A percentile compares a stretch with the other conserved stretches of the same genome.
These are phyloP conservation scores for Pangasius sanitwongsei DNA, from an alignment of 2,797 vertebrate species.

Conservation along the genomic window DNA sequence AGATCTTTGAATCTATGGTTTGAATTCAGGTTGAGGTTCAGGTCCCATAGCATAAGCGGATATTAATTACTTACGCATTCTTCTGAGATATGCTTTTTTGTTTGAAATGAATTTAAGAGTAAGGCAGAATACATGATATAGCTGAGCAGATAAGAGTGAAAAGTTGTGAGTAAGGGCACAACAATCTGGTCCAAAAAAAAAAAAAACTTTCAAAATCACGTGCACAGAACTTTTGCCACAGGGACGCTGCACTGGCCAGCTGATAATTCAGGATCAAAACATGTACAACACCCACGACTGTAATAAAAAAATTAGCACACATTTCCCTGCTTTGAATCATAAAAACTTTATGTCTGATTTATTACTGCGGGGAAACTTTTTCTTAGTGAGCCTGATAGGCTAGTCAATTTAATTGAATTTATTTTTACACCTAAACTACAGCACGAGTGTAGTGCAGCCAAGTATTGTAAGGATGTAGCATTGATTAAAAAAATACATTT, in stretches of 20 bases:
- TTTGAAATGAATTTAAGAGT: neutral
- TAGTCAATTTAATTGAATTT: neutral
- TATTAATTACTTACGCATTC: neutral
- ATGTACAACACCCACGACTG: neutral
- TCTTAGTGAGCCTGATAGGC: neutral
- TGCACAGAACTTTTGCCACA: neutral
- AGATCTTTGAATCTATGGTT: neutral
- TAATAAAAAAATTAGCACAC: neutral
- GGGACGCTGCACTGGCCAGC: neutral
- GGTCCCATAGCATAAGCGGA: neutral
- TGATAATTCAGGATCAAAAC: neutral
- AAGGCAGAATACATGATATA: neutral
- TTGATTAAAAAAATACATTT: neutral
- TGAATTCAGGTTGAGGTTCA: neutral
- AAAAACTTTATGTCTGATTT: neutral
- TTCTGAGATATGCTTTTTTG: neutral
- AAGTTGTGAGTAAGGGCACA: neutral
- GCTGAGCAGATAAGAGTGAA: neutral
- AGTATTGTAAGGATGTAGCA: neutral
- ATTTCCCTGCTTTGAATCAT: neutral
- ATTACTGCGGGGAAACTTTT: neutral
- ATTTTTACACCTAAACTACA: neutral
- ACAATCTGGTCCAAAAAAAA: too few species aligned
- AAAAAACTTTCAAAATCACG: neutral
- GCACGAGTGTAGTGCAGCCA: neutral